These are phyloP conservation scores for Xanthorhoe spadicearia DNA, from an alignment of 2,888 invertebrate genomes.

Conservation along the genomic window DNA sequence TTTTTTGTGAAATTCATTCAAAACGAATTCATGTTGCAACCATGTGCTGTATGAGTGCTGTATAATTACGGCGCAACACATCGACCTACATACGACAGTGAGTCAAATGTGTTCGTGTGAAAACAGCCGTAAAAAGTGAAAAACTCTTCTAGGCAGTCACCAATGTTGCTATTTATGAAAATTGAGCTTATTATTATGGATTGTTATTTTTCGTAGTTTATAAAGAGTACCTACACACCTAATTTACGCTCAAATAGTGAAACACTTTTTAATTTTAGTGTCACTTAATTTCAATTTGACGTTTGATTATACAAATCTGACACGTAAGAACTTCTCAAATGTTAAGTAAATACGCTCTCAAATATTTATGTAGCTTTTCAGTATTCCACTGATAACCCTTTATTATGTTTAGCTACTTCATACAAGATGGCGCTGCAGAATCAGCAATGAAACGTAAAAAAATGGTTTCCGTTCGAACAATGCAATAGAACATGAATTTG, in stretches of 20 bases:
- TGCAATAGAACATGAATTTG: no score
- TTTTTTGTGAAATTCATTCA: conserved; percentile 30
- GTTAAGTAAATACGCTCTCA: no score
- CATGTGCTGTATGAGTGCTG: conserved; percentile 16
- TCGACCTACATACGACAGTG: conserved; percentile 38
- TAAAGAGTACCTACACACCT: no score
- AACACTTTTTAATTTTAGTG: no score
- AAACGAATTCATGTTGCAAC: conserved; percentile 22
- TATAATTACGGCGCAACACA: conserved; percentile 35
- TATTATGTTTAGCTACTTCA: background rate
- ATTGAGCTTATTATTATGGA: conserved; percentile 3
- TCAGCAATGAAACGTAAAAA: background rate
- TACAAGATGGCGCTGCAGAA: background rate
- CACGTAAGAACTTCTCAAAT: no score
- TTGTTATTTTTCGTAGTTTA: conserved; percentile 2
- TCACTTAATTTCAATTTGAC: no score
- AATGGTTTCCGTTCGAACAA: no score
- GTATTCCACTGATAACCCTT: no score
- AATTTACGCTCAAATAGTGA: no score
- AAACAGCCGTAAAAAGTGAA: conserved; percentile 22
- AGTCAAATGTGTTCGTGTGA: conserved; percentile 26
- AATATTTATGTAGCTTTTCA: no score
- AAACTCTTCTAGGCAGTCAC: conserved; percentile 6
- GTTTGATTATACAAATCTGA: no score
- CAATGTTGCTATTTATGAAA: background rate